Conservation (phyloP, 92 coral and sea anemone genomes). For the Anthopleura xanthogrammica region DNA sequence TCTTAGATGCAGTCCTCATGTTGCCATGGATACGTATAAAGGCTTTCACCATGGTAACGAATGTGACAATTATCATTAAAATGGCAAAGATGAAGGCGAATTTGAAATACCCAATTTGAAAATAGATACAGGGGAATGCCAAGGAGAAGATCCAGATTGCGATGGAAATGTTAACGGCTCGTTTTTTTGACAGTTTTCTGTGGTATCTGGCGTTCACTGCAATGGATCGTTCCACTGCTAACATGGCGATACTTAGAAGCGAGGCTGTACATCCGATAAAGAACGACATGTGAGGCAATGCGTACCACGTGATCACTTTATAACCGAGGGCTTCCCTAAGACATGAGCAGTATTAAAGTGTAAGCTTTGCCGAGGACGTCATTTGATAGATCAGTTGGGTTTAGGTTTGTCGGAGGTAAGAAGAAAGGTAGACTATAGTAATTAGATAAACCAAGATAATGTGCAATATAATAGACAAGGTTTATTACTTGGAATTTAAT, state of each 20-base stretch:
- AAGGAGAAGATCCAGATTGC: slow-evolving; percentile 57
- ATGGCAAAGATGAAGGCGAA: slow-evolving; percentile 72
- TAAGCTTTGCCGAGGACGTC: no score
- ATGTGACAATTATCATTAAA: slow-evolving; percentile 49
- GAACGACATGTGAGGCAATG: slow-evolving; percentile 67
- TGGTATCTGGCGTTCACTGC: slow-evolving; percentile 64
- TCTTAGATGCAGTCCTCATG: slow-evolving; percentile 9
- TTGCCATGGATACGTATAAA: slow-evolving; percentile 53
- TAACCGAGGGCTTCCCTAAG: slow-evolving; percentile 60
- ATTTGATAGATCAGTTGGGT: no score
- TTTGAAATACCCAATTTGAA: slow-evolving; percentile 50
- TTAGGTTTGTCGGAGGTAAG: no score
- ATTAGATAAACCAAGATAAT: no score
- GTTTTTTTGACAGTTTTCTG: slow-evolving; percentile 36
- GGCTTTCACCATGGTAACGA: slow-evolving; percentile 31
- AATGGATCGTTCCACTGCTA: slow-evolving; percentile 67
- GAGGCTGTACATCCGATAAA: slow-evolving; percentile 77
- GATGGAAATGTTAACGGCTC: slow-evolving; percentile 46
- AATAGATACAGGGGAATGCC: slow-evolving; percentile 54
- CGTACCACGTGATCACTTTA: slow-evolving; percentile 44
- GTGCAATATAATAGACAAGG: no score
- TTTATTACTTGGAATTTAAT: no score
- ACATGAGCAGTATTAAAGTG: neutral
- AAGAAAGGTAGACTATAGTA: no score
- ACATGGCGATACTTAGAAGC: slow-evolving; percentile 68